Evolutionary conservation across 2,113 vertebrate genomes (phyloP).

Genomic region (Dermatemys mawii): DNA sequence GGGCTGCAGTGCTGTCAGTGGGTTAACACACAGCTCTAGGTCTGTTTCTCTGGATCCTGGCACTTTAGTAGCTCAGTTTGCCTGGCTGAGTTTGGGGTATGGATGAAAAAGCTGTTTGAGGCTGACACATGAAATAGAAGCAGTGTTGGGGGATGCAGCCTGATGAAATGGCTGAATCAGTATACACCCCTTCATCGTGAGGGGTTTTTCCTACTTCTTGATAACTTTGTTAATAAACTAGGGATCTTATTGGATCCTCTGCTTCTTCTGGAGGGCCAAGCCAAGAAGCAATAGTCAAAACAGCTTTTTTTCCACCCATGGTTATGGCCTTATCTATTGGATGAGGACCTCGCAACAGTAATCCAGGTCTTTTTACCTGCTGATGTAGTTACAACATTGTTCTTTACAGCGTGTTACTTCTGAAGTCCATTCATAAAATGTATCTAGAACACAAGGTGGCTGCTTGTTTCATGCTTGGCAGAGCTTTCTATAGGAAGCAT

Average conservation of each 20-base stretch:
- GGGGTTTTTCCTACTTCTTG: background rate
- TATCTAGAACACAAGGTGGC: slow-evolving; percentile 4
- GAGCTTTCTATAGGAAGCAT: background rate
- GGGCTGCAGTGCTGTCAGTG: background rate
- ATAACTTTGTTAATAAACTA: background rate
- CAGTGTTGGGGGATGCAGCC: background rate
- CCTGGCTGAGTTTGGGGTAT: background rate
- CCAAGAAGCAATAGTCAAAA: background rate
- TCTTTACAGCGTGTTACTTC: background rate
- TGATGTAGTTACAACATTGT: background rate
- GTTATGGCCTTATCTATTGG: background rate
- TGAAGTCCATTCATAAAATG: background rate
- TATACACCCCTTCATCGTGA: background rate
- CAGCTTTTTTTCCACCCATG: accelerated
- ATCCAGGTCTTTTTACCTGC: background rate
- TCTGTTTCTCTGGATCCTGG: background rate
- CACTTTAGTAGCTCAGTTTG: background rate
- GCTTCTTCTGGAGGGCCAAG: background rate
- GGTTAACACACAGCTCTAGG: background rate
- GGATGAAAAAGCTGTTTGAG: background rate
- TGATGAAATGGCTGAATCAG: background rate
- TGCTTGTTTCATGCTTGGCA: background rate
- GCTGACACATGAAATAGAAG: background rate
- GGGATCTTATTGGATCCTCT: background rate
- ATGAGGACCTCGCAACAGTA: background rate